Base-by-base conservation (phyloP, 2,888 invertebrate species). In the Aproaerema taeniolella region DNA sequence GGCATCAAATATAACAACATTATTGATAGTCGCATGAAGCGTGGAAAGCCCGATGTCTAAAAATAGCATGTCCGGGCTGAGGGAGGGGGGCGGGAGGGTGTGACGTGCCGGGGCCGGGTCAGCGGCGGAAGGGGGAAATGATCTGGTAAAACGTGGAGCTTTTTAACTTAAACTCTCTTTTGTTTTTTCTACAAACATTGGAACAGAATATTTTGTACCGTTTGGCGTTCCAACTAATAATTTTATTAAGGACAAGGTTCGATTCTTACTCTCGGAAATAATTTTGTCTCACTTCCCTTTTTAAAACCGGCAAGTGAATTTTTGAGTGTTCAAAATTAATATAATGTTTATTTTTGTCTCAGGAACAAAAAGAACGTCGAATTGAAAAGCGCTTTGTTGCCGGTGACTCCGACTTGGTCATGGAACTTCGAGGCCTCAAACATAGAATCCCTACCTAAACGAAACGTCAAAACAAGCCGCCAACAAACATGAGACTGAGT, bases 321-420 rank as follows among this genome's bases (percentile, higher is more conserved):
- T n/a, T n/a, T n/a, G n/a, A n/a, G n/a, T n/a, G n/a, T n/a, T n/a
- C n/a, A n/a, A n/a, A n/a, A n/a, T n/a, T n/a, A n/a, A n/a, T 30
- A 15, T 31, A 14, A 5, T 4, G 9, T 17, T 17, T 25, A 44
- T 53, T 60, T 72, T 71, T 52, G 60, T 57, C 52, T 52, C 74
- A 87, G 87, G 72, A 77, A 45, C 44, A 68, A 31, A 75, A 76
- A 46, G 55, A 58, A 24, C 67, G 82, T 49, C 79, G 87, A 53
- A 89, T 91, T 63, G 88, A 90, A 53, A 91, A 91, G 61, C 86
- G 91, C 41, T 91, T 90, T 62, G 87, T 91, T 32, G 86, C 90
- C 1, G 88, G 86, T 46, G 91, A 91, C 64, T 89, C 89, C 39
- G 89, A 88, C 53, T 77, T 91, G 39, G 91, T 90, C 2, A 77